phyloP scores from a whole-genome alignment of 1,140 invertebrate species.

The Leptopilina boulardi region DNA sequence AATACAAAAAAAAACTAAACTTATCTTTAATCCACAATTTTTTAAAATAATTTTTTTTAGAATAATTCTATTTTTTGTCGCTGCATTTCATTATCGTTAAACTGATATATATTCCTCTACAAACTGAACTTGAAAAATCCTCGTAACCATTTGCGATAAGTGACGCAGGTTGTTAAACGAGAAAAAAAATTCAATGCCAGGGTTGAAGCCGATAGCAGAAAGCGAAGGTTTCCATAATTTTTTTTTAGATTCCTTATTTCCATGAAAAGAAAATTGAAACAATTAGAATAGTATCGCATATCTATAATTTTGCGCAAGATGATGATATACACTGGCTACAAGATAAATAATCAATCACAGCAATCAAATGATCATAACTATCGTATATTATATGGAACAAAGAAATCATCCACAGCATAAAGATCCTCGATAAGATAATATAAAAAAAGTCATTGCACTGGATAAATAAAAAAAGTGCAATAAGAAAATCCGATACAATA shows the following conservation, averaged over 20 bases:
- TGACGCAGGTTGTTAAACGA: slow-evolving; percentile 23
- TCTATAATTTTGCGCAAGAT: too few species aligned
- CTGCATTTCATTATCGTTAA: slow-evolving; percentile 18
- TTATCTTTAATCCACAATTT: neutral
- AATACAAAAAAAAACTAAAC: neutral
- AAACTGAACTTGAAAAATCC: slow-evolving; percentile 30
- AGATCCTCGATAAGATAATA: too few species aligned
- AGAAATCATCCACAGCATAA: too few species aligned
- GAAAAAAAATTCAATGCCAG: slow-evolving; percentile 31
- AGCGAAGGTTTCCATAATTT: slow-evolving; percentile 15
- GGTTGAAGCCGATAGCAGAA: slow-evolving; percentile 23
- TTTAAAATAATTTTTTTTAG: neutral
- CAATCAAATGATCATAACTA: too few species aligned
- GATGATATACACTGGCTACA: too few species aligned
- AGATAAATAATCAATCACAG: too few species aligned
- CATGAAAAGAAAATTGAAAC: neutral
- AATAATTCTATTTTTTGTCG: neutral
- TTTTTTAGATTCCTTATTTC: neutral
- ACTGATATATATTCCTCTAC: slow-evolving; percentile 19
- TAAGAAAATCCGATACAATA: neutral
- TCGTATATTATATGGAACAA: too few species aligned
- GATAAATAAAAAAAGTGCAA: too few species aligned
- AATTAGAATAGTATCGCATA: neutral
- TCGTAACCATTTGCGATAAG: slow-evolving; percentile 27
- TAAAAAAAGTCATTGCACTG: too few species aligned